phyloP scores from a whole-genome alignment of 1,140 invertebrate genomes.

The Sarcophaga bullata region DNA sequence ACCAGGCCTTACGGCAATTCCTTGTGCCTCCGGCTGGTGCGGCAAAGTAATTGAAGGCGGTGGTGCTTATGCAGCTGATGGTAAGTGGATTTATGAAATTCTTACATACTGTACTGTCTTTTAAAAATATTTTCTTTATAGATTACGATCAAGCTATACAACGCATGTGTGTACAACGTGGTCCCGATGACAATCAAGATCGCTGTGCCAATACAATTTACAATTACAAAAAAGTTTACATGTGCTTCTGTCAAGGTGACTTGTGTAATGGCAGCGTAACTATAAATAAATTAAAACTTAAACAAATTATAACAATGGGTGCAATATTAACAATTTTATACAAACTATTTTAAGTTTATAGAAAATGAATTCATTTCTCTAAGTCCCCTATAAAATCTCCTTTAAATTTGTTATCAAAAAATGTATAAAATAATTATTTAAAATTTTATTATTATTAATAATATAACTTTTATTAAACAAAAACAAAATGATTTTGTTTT shows the following conservation, averaged over 20 bases:
- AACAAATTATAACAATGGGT: conserved; percentile 22
- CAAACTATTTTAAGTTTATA: conserved; percentile 19
- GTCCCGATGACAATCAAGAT: conserved; percentile 87
- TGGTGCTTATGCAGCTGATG: conserved; percentile 74
- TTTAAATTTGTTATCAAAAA: conserved; percentile 2
- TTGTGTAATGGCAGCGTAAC: conserved; percentile 33
- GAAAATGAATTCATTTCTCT: neutral
- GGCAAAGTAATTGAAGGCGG: conserved; percentile 87
- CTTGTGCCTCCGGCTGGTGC: conserved; percentile 93
- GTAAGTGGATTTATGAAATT: conserved; percentile 52
- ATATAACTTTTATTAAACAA: conserved; percentile 17
- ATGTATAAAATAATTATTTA: neutral
- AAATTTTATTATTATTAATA: neutral
- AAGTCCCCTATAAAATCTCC: neutral
- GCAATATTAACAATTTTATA: conserved; percentile 28
- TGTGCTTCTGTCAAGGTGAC: conserved; percentile 94
- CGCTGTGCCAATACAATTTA: conserved; percentile 85
- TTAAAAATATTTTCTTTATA: conserved; percentile 55
- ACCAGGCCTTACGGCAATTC: conserved; percentile 78
- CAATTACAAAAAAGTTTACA: conserved; percentile 83
- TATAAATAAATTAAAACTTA: conserved; percentile 4
- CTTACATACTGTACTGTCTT: neutral
- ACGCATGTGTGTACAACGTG: conserved; percentile 84
- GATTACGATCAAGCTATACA: conserved; percentile 89
- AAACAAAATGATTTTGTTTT: neutral